Evolutionary conservation across 2,113 vertebrate genomes (phyloP), one percentile per base, ranked within the genome.

Genomic region (Otis tarda): DNA sequence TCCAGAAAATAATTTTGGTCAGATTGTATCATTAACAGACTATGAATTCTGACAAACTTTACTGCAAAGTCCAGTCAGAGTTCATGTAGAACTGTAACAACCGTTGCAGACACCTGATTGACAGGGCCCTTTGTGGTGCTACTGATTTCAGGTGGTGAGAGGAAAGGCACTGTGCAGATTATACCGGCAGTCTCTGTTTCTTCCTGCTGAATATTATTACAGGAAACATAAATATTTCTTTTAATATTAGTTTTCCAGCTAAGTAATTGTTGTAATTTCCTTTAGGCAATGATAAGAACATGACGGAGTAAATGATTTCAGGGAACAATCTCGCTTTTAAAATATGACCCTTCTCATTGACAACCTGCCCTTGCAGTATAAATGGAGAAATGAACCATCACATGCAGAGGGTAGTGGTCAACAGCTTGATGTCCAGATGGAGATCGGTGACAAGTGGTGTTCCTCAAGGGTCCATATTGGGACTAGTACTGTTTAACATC

Each of bases 211-310:
- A 65, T 53, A 64, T 81, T 87, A 94, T 90, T 92, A 87, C 75
- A 92, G 27, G 22, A 84, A 84, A 59, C 31, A 83, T 70, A 88
- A 86, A 92, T 77, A 84, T 70, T 91, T 83, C 12, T 83, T 88
- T 94, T 92, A 83, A 90, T 93, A 93, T 90, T 92, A 63, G 14
- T 75, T 95, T 90, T 22, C n/a, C 47, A 83, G 33, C 10, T 75
- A 95, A 94, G 33, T 78, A 96, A 67, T 59, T 89, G 33, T 65
- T 88, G 52, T 86, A 75, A 93, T 96, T 95, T 96, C 88, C 92
- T 90, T 81, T 60, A 83, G 69, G 61, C 35, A 53, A 10, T 1
- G 79, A 89, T 92, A 90, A 95, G 76, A 92, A 39, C 43, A 67
- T 53, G 39, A 53, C 13, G 68, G 49, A 60, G 39, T 37, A 71